These are phyloP conservation scores for Paramuricea clavata DNA, from an alignment of 92 coral and sea anemone genomes.

Conservation along the genomic window DNA sequence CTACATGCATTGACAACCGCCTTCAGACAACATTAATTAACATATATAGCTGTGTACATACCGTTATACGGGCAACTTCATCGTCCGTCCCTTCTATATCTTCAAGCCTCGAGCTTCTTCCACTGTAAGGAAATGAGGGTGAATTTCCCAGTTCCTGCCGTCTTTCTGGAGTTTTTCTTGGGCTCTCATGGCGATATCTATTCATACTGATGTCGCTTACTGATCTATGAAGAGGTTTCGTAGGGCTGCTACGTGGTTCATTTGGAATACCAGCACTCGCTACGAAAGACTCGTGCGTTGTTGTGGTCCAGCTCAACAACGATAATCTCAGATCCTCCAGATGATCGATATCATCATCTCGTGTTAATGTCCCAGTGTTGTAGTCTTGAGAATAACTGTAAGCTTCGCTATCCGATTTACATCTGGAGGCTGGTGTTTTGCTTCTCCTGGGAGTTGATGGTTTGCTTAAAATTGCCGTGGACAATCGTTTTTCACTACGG, in stretches of 20 bases:
- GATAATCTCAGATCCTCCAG: conserved; percentile 23
- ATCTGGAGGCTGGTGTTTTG: neutral
- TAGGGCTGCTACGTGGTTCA: neutral
- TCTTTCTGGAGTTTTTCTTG: neutral
- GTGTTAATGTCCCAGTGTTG: conserved; percentile 2
- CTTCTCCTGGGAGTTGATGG: neutral
- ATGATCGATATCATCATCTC: conserved; percentile 9
- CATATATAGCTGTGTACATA: neutral
- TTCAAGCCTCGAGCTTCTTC: neutral
- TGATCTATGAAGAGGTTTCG: neutral
- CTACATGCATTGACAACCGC: too few relatives aligned
- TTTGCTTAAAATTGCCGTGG: neutral
- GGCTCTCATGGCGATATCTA: neutral
- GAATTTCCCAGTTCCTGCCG: neutral
- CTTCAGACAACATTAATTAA: too few relatives aligned
- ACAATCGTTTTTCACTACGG: neutral
- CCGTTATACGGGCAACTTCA: conserved; percentile 15
- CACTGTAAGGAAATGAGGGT: neutral
- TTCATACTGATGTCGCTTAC: neutral
- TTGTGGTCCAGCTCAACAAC: neutral
- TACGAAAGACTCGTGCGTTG: neutral
- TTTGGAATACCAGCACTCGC: neutral
- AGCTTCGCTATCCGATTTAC: neutral
- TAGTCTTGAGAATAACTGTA: neutral
- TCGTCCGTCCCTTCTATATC: conserved; percentile 13